A percentile compares a stretch with the other conserved stretches of the same genome.
phyloP scores from a whole-genome alignment of 2,888 invertebrate genomes.

The Hedychridium roseum region DNA sequence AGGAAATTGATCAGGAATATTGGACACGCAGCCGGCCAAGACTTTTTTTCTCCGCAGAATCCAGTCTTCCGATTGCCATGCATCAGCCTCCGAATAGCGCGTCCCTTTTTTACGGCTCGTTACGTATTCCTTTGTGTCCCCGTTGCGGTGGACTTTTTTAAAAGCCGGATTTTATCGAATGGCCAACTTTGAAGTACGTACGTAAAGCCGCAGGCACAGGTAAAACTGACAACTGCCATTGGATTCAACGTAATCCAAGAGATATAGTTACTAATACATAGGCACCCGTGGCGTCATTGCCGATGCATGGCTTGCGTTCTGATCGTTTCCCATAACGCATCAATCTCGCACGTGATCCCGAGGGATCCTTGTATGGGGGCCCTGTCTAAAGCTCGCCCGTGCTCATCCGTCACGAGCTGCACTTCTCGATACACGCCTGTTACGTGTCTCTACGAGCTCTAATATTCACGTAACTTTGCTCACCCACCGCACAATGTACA shows the following conservation, averaged over 20 bases:
- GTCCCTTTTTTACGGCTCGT: too few relatives aligned
- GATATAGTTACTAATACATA: constrained; percentile 10
- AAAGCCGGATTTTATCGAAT: too few relatives aligned
- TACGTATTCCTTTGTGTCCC: too few relatives aligned
- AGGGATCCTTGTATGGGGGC: constrained; percentile 38
- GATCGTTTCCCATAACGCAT: constrained; percentile 48
- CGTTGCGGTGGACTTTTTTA: too few relatives aligned
- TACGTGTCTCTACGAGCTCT: too few relatives aligned
- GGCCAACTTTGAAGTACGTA: too few relatives aligned
- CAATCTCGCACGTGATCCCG: constrained; percentile 48
- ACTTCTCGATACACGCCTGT: constrained; percentile 17
- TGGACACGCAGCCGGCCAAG: constrained; percentile 16
- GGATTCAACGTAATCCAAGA: too few relatives aligned
- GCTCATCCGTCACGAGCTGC: constrained; percentile 48
- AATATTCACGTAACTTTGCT: too few relatives aligned
- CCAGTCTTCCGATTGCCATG: constrained; percentile 14
- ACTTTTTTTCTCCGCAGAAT: constrained; percentile 12
- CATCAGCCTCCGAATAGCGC: too few relatives aligned
- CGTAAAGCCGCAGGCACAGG: too few relatives aligned
- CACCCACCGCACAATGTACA: too few relatives aligned
- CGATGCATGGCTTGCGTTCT: constrained; percentile 28
- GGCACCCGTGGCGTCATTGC: constrained; percentile 19
- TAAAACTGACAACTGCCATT: too few relatives aligned
- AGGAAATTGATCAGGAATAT: constrained; percentile 29
- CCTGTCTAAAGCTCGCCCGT: constrained; percentile 45